Percentiles rank a stretch among this genome's conserved stretches.
These are phyloP conservation scores for Tetraneura akinire DNA, from an alignment of 1,140 invertebrate genomes.

Conservation along the genomic window DNA sequence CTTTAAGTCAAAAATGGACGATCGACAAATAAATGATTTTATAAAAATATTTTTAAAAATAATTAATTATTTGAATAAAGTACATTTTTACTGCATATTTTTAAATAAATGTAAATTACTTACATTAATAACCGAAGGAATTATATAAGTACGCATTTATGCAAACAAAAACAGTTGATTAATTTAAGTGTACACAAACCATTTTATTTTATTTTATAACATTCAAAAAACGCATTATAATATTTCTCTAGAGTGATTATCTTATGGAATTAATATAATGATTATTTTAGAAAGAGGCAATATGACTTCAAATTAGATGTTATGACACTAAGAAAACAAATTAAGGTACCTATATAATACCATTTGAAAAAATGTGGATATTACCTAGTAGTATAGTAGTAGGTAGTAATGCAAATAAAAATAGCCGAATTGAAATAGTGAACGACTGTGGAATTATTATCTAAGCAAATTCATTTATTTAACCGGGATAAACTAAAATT, in stretches of 20 bases:
- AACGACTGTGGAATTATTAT: not conserved
- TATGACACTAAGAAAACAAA: not conserved
- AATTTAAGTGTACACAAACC: not conserved
- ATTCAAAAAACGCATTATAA: not conserved
- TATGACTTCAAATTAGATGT: slow-evolving; percentile 33
- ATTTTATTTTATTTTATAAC: not conserved
- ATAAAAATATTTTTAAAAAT: too few species aligned
- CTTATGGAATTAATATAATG: slow-evolving; percentile 33
- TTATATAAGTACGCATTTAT: not conserved
- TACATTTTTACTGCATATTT: too few species aligned
- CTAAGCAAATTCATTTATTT: not conserved
- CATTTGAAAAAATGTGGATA: not conserved
- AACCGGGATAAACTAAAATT: too few species aligned
- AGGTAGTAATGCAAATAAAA: slow-evolving; percentile 13
- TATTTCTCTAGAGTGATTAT: slow-evolving; percentile 19
- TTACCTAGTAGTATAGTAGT: not conserved
- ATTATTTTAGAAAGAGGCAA: not conserved
- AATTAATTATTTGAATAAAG: too few species aligned
- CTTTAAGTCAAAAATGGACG: too few species aligned
- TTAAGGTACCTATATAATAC: not conserved
- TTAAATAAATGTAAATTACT: slow-evolving; percentile 16
- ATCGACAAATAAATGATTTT: too few species aligned
- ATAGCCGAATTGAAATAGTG: not conserved
- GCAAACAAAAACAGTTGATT: slow-evolving; percentile 17
- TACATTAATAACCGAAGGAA: not conserved